Evolutionary conservation across 2,888 invertebrate species (phyloP), one percentile per base, ranked within the genome.

Genomic region (Galeruca laticollis): DNA sequence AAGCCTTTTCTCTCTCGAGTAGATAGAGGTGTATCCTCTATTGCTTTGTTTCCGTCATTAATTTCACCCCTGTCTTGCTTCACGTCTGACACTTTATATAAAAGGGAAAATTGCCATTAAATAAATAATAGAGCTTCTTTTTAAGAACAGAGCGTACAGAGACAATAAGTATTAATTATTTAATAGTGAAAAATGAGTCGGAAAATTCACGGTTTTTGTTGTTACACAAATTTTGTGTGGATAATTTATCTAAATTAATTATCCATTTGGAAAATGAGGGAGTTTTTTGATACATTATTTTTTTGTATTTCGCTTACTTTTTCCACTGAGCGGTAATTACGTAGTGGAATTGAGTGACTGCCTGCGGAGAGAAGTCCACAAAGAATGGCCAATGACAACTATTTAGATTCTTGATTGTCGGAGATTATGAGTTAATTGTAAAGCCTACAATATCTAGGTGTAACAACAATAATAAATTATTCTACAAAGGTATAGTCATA

Each of bases 101-200:
- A 26, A 63, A 63, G 31, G 52, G 13, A 21, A 63, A 52, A 63
- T 63, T 63, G 51, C 33, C 35, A 33, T 52, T 63, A 54, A 52
- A 63, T 63, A 63, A 63, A 63, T 63, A 63, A 63, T 63, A 40
- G 40, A n/a, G 54, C 21, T 26, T 54, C 47, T n/a, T 20, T 60
- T 60, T 60, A 60, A 57, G 18, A 35, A 35, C 56, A n/a, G 15
- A 35, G 18, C n/a, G 33, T 57, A 57, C 35, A 11, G 56, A 35
- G 18, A 57, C 56, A 57, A 57, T 57, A 57, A 57, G 35, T 57
- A 57, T 57, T 57, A 57, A 57, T 57, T 57, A 57, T 57, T 35
- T 57, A 57, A 57, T 57, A 35, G 56, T 15, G 56, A 57, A 35
- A 54, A 57, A 57, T 57, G 56, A 35, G 56, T 57, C 33, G 56